Evolutionary conservation across 2,797 vertebrate species (phyloP).

Genomic region (Macropodus opercularis): DNA sequence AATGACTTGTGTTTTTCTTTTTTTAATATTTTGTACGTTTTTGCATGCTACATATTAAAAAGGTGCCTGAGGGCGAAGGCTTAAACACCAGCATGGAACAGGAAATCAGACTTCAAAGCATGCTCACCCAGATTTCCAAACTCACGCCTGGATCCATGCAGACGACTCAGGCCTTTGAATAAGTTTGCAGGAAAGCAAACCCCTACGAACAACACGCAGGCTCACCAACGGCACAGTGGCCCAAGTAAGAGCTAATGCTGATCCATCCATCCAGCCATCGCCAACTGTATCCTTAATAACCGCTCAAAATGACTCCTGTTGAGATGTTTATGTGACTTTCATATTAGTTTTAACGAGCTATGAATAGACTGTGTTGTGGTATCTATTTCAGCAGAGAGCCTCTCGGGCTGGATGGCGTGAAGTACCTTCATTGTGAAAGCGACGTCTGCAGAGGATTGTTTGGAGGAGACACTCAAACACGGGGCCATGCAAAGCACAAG

Average conservation of each 20-base stretch:
- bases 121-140: constrained; percentile 28
- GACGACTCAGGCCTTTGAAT: constrained; percentile 47
- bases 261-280: constrained; percentile 43
- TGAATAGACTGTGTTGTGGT: constrained; percentile 42
- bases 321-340: constrained; percentile 43
- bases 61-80: constrained; percentile 26
- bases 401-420: constrained; percentile 35
- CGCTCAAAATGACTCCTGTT: constrained; percentile 46
- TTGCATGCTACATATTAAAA: constrained; percentile 23
- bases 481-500: constrained; percentile 7
- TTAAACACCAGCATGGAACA: constrained; percentile 45
- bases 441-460: constrained; percentile 37
- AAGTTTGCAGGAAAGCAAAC: constrained; percentile 18
- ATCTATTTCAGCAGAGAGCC: constrained; percentile 37
- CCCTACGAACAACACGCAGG: neutral
- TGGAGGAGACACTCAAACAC: constrained; percentile 33
- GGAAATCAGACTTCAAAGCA: constrained; percentile 55
- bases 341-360: constrained; percentile 55
- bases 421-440: constrained; percentile 46
- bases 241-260: constrained; percentile 27
- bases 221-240: constrained; percentile 20
- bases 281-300: constrained; percentile 49
- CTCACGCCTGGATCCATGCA: constrained; percentile 32
- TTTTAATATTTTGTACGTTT: constrained; percentile 24
- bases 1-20: neutral